Percentiles rank a stretch among this genome's conserved stretches.
These are phyloP conservation scores for Stenopsyche tienmushanensis DNA, from an alignment of 1,140 invertebrate species.

Conservation along the genomic window DNA sequence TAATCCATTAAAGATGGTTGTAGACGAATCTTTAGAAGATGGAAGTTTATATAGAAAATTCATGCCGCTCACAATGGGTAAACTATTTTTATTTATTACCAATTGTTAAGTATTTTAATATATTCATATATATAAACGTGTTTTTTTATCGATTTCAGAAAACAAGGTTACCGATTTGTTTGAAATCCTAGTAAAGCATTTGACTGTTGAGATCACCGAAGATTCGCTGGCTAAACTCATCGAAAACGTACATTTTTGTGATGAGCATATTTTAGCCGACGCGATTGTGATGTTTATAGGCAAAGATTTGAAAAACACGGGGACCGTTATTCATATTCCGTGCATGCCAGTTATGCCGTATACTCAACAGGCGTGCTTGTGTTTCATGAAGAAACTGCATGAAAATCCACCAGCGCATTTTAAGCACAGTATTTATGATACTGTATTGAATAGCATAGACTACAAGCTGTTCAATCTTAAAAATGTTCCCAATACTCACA, in stretches of 20 bases:
- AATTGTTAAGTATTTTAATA: too few species aligned
- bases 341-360: slow-evolving; percentile 16
- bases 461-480: slow-evolving; percentile 48
- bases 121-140: too few species aligned
- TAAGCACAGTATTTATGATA: slow-evolving; percentile 38
- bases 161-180: neutral
- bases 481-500: slow-evolving; percentile 37
- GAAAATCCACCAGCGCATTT: slow-evolving; percentile 10
- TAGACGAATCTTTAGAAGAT: too few species aligned
- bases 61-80: too few species aligned
- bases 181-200: slow-evolving; percentile 20
- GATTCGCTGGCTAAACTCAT: slow-evolving; percentile 20
- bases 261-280: slow-evolving; percentile 15
- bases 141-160: neutral
- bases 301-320: neutral
- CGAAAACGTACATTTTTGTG: slow-evolving; percentile 1
- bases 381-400: slow-evolving; percentile 23
- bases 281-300: slow-evolving; percentile 30
- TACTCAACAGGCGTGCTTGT: slow-evolving; percentile 13
- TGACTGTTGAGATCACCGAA: slow-evolving; percentile 7
- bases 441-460: slow-evolving; percentile 47
- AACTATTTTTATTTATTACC: too few species aligned
- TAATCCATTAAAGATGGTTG: too few species aligned
- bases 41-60: too few species aligned
- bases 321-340: neutral